phyloP scores from a whole-genome alignment of 2,113 vertebrate species.

The Ranitomeya variabilis region DNA sequence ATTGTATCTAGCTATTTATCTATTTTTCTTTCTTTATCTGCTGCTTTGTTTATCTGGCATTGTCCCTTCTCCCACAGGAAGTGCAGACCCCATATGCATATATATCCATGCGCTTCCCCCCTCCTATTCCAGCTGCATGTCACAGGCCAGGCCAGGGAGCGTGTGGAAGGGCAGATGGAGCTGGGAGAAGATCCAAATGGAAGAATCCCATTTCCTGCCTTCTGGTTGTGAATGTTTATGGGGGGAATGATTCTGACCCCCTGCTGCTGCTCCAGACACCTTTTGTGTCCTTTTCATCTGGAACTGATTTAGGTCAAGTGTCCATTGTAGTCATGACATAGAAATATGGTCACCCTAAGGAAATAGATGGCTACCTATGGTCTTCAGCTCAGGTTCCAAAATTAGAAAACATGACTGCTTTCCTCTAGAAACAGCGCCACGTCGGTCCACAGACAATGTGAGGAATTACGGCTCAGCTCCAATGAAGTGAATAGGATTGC shows the following conservation, averaged over 20 bases:
- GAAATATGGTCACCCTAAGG: not conserved
- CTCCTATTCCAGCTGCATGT: slow-evolving; percentile 33
- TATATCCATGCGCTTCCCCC: not conserved
- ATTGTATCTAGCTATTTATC: not conserved
- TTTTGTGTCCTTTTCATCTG: slow-evolving; percentile 4
- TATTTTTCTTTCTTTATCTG: not conserved
- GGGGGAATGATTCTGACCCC: not conserved
- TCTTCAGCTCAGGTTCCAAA: not conserved
- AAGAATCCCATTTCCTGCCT: slow-evolving; percentile 30
- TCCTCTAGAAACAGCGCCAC: too few relatives aligned
- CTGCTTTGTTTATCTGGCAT: not conserved
- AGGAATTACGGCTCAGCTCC: too few relatives aligned
- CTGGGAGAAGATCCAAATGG: slow-evolving; percentile 12
- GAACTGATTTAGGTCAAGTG: not conserved
- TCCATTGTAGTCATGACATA: not conserved
- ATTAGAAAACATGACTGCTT: too few relatives aligned
- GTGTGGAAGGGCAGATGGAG: slow-evolving; percentile 41
- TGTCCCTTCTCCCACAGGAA: not conserved
- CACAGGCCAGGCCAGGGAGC: slow-evolving; percentile 23
- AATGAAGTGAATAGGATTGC: too few relatives aligned
- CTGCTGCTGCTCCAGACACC: not conserved
- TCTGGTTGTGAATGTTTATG: not conserved
- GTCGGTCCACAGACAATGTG: not conserved
- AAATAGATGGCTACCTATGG: not conserved
- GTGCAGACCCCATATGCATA: not conserved